Conservation (phyloP, 2,113 vertebrate species). For the Laticauda laticaudata region DNA sequence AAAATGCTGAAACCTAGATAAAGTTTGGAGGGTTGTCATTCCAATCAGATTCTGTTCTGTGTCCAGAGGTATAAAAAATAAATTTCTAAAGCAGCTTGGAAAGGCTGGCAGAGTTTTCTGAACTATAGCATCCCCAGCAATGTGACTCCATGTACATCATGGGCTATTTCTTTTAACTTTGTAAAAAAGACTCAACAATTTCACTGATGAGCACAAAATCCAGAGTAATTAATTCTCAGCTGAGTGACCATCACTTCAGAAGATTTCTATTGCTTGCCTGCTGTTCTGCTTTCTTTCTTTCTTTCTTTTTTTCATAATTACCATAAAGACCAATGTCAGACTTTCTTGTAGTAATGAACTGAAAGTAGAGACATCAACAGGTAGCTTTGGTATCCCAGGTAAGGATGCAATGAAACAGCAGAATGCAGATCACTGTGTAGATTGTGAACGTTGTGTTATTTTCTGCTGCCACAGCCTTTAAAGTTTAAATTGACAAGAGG, state of each 20-base stretch:
- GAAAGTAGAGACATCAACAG: neutral
- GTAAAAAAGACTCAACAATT: neutral
- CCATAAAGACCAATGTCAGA: rapidly evolving
- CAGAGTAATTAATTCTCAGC: neutral
- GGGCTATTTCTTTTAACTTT: neutral
- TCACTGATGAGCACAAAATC: neutral
- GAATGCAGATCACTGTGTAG: neutral
- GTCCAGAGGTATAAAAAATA: neutral
- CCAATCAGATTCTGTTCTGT: neutral
- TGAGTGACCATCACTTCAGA: neutral
- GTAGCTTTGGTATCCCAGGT: neutral
- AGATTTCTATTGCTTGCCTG: too few relatives aligned
- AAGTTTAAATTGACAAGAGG: neutral
- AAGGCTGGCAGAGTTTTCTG: neutral
- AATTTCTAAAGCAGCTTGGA: neutral
- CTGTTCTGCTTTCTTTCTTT: too few relatives aligned
- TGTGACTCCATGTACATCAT: neutral
- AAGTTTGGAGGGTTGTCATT: neutral
- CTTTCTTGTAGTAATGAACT: rapidly evolving
- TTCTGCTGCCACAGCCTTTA: neutral
- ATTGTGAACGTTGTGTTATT: neutral
- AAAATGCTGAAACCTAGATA: neutral
- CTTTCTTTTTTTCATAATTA: neutral
- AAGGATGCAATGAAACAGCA: neutral
- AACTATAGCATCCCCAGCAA: constrained; percentile 18